Percentiles rank a stretch among this genome's conserved stretches.
These are phyloP conservation scores for Eueides isabella DNA, from an alignment of 1,140 invertebrate genomes.

Conservation along the genomic window DNA sequence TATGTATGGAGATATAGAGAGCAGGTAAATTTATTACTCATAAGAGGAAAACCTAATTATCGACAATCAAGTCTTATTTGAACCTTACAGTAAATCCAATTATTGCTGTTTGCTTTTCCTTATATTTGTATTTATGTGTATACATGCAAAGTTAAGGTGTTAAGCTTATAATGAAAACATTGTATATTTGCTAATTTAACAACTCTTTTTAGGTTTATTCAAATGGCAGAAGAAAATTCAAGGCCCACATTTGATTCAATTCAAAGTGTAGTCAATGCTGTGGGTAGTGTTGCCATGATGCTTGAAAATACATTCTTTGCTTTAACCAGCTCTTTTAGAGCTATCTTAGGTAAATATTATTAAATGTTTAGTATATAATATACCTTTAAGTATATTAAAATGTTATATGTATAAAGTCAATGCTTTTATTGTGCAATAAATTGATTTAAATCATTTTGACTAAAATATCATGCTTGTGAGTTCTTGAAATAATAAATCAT, in stretches of 20 bases:
- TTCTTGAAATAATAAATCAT: too few species aligned
- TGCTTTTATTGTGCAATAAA: too few species aligned
- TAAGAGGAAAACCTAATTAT: slow-evolving; percentile 29
- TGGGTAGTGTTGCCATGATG: slow-evolving; percentile 97
- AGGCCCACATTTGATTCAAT: slow-evolving; percentile 96
- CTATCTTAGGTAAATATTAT: slow-evolving; percentile 86
- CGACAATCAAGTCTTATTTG: not conserved
- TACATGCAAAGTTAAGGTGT: too few species aligned
- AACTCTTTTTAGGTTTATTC: slow-evolving; percentile 86
- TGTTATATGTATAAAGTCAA: too few species aligned
- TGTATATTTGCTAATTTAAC: not conserved
- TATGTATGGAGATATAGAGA: slow-evolving; percentile 84
- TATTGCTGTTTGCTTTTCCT: not conserved
- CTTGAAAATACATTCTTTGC: slow-evolving; percentile 97
- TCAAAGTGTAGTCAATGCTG: slow-evolving; percentile 94
- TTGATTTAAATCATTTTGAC: too few species aligned
- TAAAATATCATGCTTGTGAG: too few species aligned
- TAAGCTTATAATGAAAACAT: not conserved
- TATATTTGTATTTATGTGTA: not conserved
- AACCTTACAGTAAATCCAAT: not conserved
- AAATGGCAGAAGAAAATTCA: slow-evolving; percentile 95
- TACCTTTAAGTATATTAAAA: too few species aligned
- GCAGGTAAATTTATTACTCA: slow-evolving; percentile 73
- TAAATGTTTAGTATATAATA: not conserved
- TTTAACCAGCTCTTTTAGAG: slow-evolving; percentile 96